phyloP scores from a whole-genome alignment of 1,140 invertebrate species.

The Aphis craccivora region DNA sequence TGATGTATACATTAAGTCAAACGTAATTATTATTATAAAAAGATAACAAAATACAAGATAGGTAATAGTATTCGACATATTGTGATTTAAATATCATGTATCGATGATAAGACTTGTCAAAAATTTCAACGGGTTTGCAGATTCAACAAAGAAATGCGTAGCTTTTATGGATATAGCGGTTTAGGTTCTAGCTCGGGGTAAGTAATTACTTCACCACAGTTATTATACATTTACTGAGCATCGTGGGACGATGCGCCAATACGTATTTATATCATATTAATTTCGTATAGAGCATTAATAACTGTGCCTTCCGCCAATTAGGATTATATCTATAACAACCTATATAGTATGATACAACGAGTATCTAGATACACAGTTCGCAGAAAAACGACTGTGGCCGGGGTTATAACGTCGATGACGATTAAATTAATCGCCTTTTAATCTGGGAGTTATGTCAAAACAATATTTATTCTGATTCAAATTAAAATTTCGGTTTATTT shows the following conservation, averaged over 20 bases:
- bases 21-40: neutral
- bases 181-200: neutral
- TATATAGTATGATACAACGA: neutral
- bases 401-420: neutral
- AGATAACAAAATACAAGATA: neutral
- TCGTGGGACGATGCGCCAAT: neutral
- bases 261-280: neutral
- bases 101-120: neutral
- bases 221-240: neutral
- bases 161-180: neutral
- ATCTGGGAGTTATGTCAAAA: neutral
- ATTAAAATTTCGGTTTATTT: neutral
- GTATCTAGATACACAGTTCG: neutral
- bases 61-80: neutral
- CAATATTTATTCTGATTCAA: neutral
- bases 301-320: neutral
- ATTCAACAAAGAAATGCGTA: neutral
- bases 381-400: neutral
- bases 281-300: constrained; percentile 5
- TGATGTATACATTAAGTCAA: neutral
- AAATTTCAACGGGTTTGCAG: no score
- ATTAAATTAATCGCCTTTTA: neutral
- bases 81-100: neutral
- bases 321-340: neutral
- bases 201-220: neutral